Conservation (phyloP, 2,113 vertebrate species). For the Nothobranchius kuhntae region DNA sequence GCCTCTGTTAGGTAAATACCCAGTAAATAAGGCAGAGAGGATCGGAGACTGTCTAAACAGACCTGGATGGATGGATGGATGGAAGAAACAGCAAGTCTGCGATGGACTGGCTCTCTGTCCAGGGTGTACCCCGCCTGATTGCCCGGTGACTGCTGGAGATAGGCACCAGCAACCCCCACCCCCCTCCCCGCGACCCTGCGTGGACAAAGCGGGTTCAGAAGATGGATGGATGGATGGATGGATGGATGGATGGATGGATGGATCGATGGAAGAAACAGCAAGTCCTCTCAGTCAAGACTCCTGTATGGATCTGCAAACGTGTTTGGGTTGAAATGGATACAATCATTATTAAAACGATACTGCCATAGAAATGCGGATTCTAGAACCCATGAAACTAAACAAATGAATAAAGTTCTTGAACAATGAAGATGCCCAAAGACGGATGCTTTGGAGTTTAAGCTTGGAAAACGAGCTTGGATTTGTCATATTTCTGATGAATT, state of each 20-base stretch:
- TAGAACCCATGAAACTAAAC: background rate
- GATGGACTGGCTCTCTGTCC: too few relatives aligned
- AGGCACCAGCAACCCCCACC: too few relatives aligned
- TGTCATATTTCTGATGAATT: too few relatives aligned
- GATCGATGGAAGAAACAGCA: background rate
- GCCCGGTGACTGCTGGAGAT: too few relatives aligned
- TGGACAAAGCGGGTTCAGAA: too few relatives aligned
- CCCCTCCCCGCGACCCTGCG: too few relatives aligned
- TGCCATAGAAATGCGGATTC: background rate
- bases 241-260: too few relatives aligned
- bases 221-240: too few relatives aligned
- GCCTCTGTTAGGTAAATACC: slow-evolving; percentile 96
- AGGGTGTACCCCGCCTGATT: too few relatives aligned
- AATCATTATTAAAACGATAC: slow-evolving; percentile 8
- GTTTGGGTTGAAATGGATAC: background rate
- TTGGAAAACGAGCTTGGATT: too few relatives aligned
- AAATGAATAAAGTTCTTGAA: background rate
- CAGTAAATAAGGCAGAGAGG: slow-evolving; percentile 94
- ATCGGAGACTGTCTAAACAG: slow-evolving; percentile 90
- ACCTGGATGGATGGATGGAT: slow-evolving; percentile 44
- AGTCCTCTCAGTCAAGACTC: background rate
- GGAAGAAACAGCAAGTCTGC: background rate
- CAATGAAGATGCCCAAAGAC: too few relatives aligned
- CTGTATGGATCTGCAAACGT: background rate
- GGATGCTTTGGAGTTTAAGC: too few relatives aligned